These are phyloP conservation scores for Stratiolaelaps scimitus DNA, from an alignment of 1,140 invertebrate genomes.

Conservation along the genomic window DNA sequence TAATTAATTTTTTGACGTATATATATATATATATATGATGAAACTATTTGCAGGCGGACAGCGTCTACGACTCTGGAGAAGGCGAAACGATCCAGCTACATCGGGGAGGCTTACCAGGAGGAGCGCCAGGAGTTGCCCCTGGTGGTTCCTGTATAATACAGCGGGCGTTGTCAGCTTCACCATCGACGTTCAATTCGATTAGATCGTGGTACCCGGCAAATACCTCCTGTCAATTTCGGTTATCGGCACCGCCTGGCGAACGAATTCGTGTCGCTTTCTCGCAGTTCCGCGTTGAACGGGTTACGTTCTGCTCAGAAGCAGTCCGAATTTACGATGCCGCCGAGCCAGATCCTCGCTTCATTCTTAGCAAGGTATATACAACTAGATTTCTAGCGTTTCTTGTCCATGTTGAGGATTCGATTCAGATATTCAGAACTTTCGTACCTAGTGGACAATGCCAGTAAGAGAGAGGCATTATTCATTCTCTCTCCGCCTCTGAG, in stretches of 20 bases:
- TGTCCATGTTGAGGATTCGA: too few species aligned
- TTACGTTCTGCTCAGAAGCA: constrained; percentile 35
- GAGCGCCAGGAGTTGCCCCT: too few species aligned
- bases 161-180: background rate
- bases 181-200: constrained; percentile 32
- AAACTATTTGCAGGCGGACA: constrained; percentile 28
- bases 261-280: constrained; percentile 35
- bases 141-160: constrained; percentile 7
- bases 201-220: constrained; percentile 37
- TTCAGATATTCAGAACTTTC: too few species aligned
- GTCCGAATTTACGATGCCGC: constrained; percentile 34
- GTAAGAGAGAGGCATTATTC: too few species aligned
- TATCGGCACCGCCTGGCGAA: constrained; percentile 32
- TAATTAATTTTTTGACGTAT: too few species aligned
- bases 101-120: background rate
- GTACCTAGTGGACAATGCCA: too few species aligned
- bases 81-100: constrained; percentile 15
- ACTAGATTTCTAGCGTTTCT: too few species aligned
- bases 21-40: too few species aligned
- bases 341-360: constrained; percentile 34
- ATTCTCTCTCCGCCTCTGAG: too few species aligned
- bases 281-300: constrained; percentile 35
- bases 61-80: constrained; percentile 26
- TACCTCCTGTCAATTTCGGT: constrained; percentile 36
- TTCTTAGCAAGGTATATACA: constrained; percentile 33